A percentile compares a stretch with the other conserved stretches of the same genome.
phyloP scores from a whole-genome alignment of 1,140 invertebrate genomes.

The Drosophila ogumai region DNA sequence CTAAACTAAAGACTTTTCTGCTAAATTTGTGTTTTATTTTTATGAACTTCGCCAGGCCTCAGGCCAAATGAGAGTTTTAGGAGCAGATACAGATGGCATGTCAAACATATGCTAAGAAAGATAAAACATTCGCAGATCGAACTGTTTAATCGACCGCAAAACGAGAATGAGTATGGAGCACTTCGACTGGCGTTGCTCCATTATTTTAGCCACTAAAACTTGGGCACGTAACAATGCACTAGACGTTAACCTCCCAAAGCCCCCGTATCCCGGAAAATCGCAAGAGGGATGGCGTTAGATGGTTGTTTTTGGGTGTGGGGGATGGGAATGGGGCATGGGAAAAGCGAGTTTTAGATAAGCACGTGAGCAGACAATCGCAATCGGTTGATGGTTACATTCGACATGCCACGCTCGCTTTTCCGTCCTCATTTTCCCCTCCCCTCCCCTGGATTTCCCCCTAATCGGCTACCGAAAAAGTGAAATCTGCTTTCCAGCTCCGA shows the following conservation, averaged over 20 bases:
- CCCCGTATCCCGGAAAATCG: conserved; percentile 17
- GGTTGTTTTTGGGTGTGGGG: not conserved
- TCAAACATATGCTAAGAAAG: conserved; percentile 41
- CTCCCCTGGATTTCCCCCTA: conserved; percentile 20
- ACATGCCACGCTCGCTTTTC: conserved; percentile 40
- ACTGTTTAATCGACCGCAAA: conserved; percentile 56
- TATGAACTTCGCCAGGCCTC: not conserved
- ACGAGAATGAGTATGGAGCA: conserved; percentile 47
- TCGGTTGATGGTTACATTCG: conserved; percentile 53
- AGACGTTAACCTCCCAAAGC: conserved; percentile 52
- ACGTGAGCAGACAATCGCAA: conserved; percentile 69
- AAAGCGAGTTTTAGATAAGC: conserved; percentile 71
- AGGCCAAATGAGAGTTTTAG: conserved; percentile 18
- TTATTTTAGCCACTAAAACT: conserved; percentile 80
- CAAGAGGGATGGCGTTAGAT: conserved; percentile 10
- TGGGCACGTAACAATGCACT: conserved; percentile 76
- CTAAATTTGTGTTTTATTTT: conserved; percentile 2
- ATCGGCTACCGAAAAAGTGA: conserved; percentile 70
- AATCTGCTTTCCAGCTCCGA: conserved; percentile 54
- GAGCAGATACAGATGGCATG: conserved; percentile 27
- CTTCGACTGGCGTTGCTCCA: conserved; percentile 64
- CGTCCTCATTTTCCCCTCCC: not conserved
- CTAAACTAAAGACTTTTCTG: not conserved
- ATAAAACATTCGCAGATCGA: conserved; percentile 41
- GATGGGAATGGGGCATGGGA: not conserved